phyloP scores from a whole-genome alignment of 2,113 vertebrate genomes.

The Echinops telfairi region DNA sequence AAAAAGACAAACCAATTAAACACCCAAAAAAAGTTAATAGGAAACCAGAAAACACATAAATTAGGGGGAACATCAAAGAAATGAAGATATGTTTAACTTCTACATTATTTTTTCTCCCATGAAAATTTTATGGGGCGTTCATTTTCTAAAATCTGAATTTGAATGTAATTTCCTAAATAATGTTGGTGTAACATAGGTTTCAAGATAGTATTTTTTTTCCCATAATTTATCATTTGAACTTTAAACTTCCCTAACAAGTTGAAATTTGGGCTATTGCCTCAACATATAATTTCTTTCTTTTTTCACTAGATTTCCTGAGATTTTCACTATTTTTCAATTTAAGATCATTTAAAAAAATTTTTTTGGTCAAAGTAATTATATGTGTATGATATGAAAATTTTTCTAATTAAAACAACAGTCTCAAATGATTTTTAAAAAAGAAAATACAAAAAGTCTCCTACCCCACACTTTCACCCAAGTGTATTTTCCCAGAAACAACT shows the following conservation, averaged over 20 bases:
- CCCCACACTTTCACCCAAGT: background rate
- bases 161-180: background rate
- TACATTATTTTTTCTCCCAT: conserved; percentile 54
- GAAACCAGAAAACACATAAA: conserved; percentile 35
- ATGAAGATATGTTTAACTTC: conserved; percentile 42
- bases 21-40: conserved; percentile 19
- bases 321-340: conserved; percentile 18
- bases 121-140: too few relatives aligned
- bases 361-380: conserved; percentile 36
- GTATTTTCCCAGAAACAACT: background rate
- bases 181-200: background rate
- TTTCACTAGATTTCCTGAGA: conserved; percentile 45
- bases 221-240: conserved; percentile 28
- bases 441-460: too few relatives aligned
- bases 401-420: background rate
- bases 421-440: too few relatives aligned
- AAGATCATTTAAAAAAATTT: conserved; percentile 2
- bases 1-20: conserved; percentile 63
- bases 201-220: conserved; percentile 47
- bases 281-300: conserved; percentile 38
- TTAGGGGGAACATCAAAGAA: conserved; percentile 33
- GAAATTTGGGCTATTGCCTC: conserved; percentile 36
- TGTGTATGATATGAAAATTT: background rate
- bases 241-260: conserved; percentile 21
- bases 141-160: conserved; percentile 57